Percentiles rank a stretch among this genome's conserved stretches.
Evolutionary conservation across 1,140 invertebrate genomes (phyloP).

Genomic region (Drosophila miranda): DNA sequence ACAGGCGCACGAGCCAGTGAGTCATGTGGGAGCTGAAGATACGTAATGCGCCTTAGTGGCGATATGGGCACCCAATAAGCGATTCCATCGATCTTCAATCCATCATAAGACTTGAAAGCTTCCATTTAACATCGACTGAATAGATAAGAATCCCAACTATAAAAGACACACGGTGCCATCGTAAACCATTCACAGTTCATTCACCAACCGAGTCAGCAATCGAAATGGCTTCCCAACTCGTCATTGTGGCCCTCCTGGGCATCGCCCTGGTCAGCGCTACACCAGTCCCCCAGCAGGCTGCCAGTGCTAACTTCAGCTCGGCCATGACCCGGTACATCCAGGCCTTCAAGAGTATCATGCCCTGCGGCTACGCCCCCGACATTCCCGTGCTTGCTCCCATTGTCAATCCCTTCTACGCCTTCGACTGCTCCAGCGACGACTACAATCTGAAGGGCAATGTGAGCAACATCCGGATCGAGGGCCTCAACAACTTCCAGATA

Average conservation of each 20-base stretch:
- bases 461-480: slow-evolving; percentile 54
- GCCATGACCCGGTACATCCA: slow-evolving; percentile 40
- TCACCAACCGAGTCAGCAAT: slow-evolving; percentile 9
- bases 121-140: not conserved
- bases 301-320: slow-evolving; percentile 28
- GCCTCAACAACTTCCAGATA: slow-evolving; percentile 51
- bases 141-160: slow-evolving; percentile 19
- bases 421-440: slow-evolving; percentile 23
- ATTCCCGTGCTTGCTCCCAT: slow-evolving; percentile 53
- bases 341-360: slow-evolving; percentile 58
- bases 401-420: slow-evolving; percentile 25
- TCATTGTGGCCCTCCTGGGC: slow-evolving; percentile 42
- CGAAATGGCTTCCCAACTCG: slow-evolving; percentile 41
- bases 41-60: too few species aligned
- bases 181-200: slow-evolving; percentile 8
- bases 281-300: slow-evolving; percentile 29
- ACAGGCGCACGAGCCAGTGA: slow-evolving; percentile 1
- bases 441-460: slow-evolving; percentile 44
- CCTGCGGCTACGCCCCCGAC: slow-evolving; percentile 52
- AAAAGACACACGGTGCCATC: slow-evolving; percentile 12
- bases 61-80: slow-evolving; percentile 1
- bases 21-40: not conserved
- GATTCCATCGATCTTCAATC: slow-evolving; percentile 34
- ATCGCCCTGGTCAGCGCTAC: slow-evolving; percentile 16
- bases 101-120: slow-evolving; percentile 24